phyloP scores from a whole-genome alignment of 2,797 vertebrate genomes.

The Hyperoplus immaculatus region DNA sequence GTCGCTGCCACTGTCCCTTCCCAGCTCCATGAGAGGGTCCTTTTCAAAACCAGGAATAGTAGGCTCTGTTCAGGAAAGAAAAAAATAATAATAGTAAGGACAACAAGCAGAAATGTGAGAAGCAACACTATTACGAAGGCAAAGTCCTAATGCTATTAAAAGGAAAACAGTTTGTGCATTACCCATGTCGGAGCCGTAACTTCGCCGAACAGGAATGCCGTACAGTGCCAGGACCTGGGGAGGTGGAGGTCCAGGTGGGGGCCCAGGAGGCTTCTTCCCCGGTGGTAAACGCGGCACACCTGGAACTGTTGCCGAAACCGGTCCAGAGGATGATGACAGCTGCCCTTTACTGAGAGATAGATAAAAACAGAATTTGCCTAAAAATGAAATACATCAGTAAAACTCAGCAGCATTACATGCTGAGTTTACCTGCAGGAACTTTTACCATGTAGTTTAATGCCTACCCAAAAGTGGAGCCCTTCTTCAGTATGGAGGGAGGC shows the following conservation, averaged over 20 bases:
- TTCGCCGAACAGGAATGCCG: slow-evolving; percentile 80
- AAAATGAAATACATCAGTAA: background rate
- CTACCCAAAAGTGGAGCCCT: slow-evolving; percentile 93
- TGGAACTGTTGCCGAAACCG: slow-evolving; percentile 78
- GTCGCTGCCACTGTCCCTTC: slow-evolving; percentile 87
- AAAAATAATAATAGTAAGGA: background rate
- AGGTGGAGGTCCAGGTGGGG: slow-evolving; percentile 95
- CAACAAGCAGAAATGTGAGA: background rate
- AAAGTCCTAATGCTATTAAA: no score
- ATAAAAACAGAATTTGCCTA: background rate
- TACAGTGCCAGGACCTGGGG: slow-evolving; percentile 95
- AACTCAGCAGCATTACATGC: background rate
- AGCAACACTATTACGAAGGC: no score
- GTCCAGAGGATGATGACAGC: slow-evolving; percentile 61
- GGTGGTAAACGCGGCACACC: slow-evolving; percentile 95
- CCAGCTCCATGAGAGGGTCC: slow-evolving; percentile 71
- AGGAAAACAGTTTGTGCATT: slow-evolving; percentile 10
- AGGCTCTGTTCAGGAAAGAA: slow-evolving; percentile 55
- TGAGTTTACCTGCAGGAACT: background rate
- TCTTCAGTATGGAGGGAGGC: slow-evolving; percentile 97
- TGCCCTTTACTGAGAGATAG: slow-evolving; percentile 82
- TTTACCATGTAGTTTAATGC: slow-evolving; percentile 1
- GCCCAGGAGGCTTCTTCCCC: slow-evolving; percentile 95
- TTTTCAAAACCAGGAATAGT: slow-evolving; percentile 77
- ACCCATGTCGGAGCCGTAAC: slow-evolving; percentile 84